Base-by-base conservation (phyloP, 2,888 invertebrate species). In the Dicycla oo region DNA sequence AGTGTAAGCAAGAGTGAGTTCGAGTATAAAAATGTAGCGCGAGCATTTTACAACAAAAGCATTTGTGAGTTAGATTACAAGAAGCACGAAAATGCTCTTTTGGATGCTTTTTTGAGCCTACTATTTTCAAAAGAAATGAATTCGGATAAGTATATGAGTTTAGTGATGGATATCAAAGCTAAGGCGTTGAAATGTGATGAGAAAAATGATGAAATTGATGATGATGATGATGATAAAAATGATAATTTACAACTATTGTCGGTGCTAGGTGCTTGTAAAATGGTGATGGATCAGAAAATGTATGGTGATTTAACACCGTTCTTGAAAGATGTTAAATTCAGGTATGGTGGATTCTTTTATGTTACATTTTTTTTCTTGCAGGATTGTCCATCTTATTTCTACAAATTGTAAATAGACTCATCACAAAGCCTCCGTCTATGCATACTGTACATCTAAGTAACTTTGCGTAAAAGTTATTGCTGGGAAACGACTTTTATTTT, bases 121-220 rank as follows among this genome's bases (percentile, higher is more conserved):
- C 78, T 93, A 0, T 94, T 93, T 57, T 86, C 93, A 0, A 80
- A 93, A 2, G 91, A 90, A 1, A 13, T 92, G 18, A 83, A 62
- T 11, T 84, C 90, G 0, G 93, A 93, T 6, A 96, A 96, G 54
- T 90, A 93, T 76, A 93, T 95, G 92, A 93, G 91, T 63, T 78
- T 96, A 13, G 93, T 94, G 0, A 93, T 95, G 86, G 95, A 95
- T 78, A 90, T 95, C 0, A 96, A 96, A 65, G 91, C 94, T 0
- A 95, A 94, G 58, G 88, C 89, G 0, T 70, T 93, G 69, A 94
- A 92, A 58, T 74, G 76, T 3, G 78, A 80, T 3, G 80, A 81
- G 13, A 65, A 70, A 15, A 84, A 78, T 20, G 87, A 87, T 7
- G 84, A 84, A 3, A 69, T 77, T 0, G 78, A 67, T 6, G 84